These are phyloP conservation scores for Choristoneura fumiferana DNA, from an alignment of 1,140 invertebrate genomes.

Conservation along the genomic window DNA sequence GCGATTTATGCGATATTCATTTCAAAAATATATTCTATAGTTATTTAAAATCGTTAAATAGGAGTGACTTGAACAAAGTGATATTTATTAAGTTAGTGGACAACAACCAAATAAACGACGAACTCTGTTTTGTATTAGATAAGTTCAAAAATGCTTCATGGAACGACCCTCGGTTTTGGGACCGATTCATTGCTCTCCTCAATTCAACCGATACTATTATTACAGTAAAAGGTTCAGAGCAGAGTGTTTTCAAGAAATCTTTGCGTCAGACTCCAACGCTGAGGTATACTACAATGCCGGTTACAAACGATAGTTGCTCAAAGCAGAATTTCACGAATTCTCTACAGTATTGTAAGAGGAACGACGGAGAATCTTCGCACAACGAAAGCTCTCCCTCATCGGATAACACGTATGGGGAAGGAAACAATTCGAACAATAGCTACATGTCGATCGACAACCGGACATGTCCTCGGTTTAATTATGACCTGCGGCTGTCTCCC, in stretches of 20 bases:
- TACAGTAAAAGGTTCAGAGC: conserved; percentile 66
- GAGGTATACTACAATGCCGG: conserved; percentile 74
- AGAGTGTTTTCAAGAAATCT: conserved; percentile 71
- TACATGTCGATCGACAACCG: conserved; percentile 76
- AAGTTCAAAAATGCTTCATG: conserved; percentile 73
- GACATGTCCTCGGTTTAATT: conserved; percentile 75
- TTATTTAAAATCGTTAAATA: conserved; percentile 70
- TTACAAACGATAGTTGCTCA: conserved; percentile 71
- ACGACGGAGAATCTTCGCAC: conserved; percentile 63
- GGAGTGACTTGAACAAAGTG: conserved; percentile 69
- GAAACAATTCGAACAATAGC: conserved; percentile 75
- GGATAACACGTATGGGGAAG: conserved; percentile 71
- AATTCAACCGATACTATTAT: conserved; percentile 75
- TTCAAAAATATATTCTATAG: conserved; percentile 74
- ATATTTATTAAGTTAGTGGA: conserved; percentile 72
- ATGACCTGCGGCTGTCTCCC: conserved; percentile 72
- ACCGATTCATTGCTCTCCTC: conserved; percentile 61
- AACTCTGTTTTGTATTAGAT: conserved; percentile 67
- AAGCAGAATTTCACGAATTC: conserved; percentile 73
- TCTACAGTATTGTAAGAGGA: conserved; percentile 66
- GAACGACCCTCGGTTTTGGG: conserved; percentile 69
- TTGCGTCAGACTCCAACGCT: conserved; percentile 66
- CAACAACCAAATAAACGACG: conserved; percentile 71
- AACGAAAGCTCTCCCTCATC: conserved; percentile 72
- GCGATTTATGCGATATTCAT: conserved; percentile 70